Evolutionary conservation across 2,888 invertebrate species (phyloP), one percentile per base, ranked within the genome.

Genomic region (Meteorus colon): DNA sequence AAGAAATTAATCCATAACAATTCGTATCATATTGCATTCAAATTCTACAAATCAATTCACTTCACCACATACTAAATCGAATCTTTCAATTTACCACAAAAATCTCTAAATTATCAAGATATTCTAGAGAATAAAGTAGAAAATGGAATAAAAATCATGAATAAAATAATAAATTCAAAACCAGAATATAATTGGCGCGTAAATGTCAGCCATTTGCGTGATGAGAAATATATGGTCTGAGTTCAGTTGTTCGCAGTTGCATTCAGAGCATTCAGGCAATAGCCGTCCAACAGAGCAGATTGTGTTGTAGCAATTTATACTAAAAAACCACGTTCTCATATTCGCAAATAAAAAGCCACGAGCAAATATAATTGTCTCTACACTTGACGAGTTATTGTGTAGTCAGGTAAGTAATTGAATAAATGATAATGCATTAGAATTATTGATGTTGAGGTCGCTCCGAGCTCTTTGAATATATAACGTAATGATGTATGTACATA

Each of bases 181-280:
- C 27, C 62, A 48, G 31, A 48, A 74, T 60, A 24, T 34, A 67
- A 62, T 59, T 66, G 68, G 34, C 63, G 27, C 27, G 72, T 73
- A 81, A 55, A 84, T 79, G 77, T 67, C 82, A 84, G 55, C 5
- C 10, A 55, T 55, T 55, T 19, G 14, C 4, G 16, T 55, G 6
- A 55, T 55, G 19, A 19, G 10, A 55, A 55, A 24, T 24, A 24
- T 10, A 55, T 5, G 4, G 55, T 65, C 72, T 69, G 72, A 74
- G 70, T 60, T 74, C 74, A 67, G 12, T 76, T 78, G 75, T 77
- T 81, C 80, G 84, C 81, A 77, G 82, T 83, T 81, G 81, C 81
- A 81, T 86, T 85, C 86, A 85, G 84, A 81, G 81, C 80, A 81
- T 86, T 85, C 85, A 85, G 84, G 81, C 83, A 82, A 83, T 83